Percentiles rank a stretch among this genome's conserved stretches.
Evolutionary conservation across 2,888 invertebrate genomes (phyloP).

Genomic region (Pecten maximus): DNA sequence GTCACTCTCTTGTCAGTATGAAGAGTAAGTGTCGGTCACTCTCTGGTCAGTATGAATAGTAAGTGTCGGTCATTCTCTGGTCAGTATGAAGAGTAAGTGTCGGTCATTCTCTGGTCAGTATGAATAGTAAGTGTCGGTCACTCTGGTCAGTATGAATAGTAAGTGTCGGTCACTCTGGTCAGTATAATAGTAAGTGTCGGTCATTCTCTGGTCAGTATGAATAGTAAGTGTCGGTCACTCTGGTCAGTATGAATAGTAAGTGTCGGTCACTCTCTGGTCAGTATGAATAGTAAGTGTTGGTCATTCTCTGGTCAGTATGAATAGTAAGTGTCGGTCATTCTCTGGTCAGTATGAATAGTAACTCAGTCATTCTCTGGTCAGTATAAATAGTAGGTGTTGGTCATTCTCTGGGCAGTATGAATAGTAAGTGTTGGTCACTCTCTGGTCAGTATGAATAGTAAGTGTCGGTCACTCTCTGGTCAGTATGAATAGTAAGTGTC

Average conservation of each 20-base stretch:
- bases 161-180: background rate
- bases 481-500: background rate
- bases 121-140: background rate
- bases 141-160: background rate
- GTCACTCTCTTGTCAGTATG: background rate
- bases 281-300: background rate
- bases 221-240: background rate
- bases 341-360: background rate
- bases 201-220: background rate
- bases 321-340: background rate
- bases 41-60: background rate
- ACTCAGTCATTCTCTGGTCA: background rate
- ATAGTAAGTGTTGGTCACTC: background rate
- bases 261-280: background rate
- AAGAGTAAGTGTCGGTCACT: background rate
- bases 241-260: background rate
- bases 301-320: background rate
- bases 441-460: background rate
- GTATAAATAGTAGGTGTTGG: background rate
- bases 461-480: background rate
- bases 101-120: background rate
- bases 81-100: background rate
- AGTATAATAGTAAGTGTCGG: background rate
- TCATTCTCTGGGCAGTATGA: background rate
- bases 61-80: background rate